Evolutionary conservation across 2,113 vertebrate genomes (phyloP).

Genomic region (Perca flavescens): DNA sequence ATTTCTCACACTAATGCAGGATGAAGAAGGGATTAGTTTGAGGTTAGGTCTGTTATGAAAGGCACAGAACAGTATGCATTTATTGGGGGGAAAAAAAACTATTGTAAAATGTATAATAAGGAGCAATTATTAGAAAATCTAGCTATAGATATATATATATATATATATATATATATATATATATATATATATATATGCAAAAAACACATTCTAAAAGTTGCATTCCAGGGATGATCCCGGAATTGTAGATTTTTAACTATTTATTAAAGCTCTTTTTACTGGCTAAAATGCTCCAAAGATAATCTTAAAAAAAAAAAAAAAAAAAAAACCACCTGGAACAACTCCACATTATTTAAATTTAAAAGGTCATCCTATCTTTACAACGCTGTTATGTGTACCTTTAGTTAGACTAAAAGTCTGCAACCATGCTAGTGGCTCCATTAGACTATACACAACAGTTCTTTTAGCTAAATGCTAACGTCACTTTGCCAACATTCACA

Average conservation of each 20-base stretch:
- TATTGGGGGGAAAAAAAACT: background rate
- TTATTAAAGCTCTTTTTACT: background rate
- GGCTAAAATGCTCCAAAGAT: background rate
- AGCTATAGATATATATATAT: too few relatives aligned
- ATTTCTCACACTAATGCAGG: slow-evolving; percentile 16
- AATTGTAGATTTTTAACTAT: background rate
- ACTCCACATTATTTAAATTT: background rate
- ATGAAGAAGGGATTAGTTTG: slow-evolving; percentile 18
- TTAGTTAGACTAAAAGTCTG: background rate
- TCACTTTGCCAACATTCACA: too few relatives aligned
- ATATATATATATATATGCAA: too few relatives aligned
- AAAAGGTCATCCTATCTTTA: background rate
- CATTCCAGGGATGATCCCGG: background rate
- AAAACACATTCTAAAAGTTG: background rate
- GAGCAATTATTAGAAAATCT: background rate
- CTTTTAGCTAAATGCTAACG: background rate
- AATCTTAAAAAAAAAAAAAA: too few relatives aligned
- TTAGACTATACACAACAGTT: background rate
- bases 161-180: too few relatives aligned
- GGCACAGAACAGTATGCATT: slow-evolving; percentile 1
- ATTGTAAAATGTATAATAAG: background rate
- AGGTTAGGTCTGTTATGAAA: background rate
- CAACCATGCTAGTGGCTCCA: background rate
- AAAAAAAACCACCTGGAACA: background rate
- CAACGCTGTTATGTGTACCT: background rate